These are phyloP conservation scores for Pristionchus maxplancki DNA, from an alignment of 2,888 invertebrate species.

Conservation along the genomic window DNA sequence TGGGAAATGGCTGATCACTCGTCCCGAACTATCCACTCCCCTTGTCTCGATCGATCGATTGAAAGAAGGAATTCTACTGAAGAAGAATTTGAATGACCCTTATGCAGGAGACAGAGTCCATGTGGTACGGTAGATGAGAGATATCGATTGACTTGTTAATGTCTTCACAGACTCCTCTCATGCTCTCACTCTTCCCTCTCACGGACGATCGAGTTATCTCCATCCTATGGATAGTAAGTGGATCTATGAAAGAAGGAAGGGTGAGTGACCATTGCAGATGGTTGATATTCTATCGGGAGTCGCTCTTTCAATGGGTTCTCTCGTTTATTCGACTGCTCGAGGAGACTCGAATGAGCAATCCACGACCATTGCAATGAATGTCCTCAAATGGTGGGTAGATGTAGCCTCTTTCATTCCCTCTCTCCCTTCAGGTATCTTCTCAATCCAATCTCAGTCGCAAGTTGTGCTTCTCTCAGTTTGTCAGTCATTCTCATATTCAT, in stretches of 20 bases:
- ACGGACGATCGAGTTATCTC: background rate
- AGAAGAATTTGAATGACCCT: background rate
- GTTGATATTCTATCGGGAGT: slow-evolving; percentile 43
- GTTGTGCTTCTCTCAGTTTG: slow-evolving; percentile 67
- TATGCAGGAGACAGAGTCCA: slow-evolving; percentile 46
- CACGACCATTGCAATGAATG: background rate
- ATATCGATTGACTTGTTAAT: background rate
- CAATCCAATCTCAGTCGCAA: slow-evolving; percentile 71
- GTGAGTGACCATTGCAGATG: background rate
- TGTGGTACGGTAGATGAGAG: background rate
- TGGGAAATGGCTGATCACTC: slow-evolving; percentile 32
- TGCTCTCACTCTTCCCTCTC: background rate
- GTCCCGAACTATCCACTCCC: slow-evolving; percentile 55
- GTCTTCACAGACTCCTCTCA: background rate
- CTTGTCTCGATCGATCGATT: slow-evolving; percentile 51
- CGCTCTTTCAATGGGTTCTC: background rate
- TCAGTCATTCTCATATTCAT: slow-evolving; percentile 67
- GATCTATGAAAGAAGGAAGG: too few relatives aligned
- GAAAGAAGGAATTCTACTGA: slow-evolving; percentile 32
- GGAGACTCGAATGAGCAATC: background rate
- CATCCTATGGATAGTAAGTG: background rate
- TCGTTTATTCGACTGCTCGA: background rate
- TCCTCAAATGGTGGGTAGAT: slow-evolving; percentile 41
- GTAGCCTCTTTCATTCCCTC: background rate
- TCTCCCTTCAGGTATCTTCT: slow-evolving; percentile 68